These are phyloP conservation scores for Pteropus alecto DNA, from an alignment of 2,113 vertebrate genomes.

Conservation along the genomic window DNA sequence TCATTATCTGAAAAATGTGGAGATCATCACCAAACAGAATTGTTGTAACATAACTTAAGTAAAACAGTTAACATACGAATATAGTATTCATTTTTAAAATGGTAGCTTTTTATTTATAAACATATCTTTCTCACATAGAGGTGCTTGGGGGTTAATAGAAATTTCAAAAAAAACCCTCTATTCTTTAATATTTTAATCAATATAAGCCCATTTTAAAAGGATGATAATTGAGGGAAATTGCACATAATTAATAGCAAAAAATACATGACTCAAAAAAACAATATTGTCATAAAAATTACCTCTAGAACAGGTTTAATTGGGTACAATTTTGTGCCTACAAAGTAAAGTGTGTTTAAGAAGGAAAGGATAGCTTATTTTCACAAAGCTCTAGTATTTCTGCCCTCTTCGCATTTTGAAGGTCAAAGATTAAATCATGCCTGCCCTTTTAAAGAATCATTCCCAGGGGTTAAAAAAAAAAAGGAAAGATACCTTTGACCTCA, in stretches of 20 bases:
- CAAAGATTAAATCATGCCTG: conserved; percentile 20
- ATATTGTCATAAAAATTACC: conserved; percentile 32
- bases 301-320: background rate
- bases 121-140: background rate
- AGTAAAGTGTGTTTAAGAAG: background rate
- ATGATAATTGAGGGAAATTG: background rate
- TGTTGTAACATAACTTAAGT: background rate
- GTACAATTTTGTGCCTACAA: background rate
- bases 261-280: background rate
- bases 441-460: conserved; percentile 24
- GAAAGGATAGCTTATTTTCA: background rate
- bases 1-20: background rate
- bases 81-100: background rate
- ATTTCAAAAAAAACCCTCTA: background rate
- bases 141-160: background rate
- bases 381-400: background rate
- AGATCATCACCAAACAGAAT: background rate
- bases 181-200: background rate
- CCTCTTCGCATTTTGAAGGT: background rate
- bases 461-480: background rate
- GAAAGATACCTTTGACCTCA: conserved; percentile 28
- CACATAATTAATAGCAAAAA: background rate
- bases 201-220: background rate
- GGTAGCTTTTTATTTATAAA: conserved; percentile 4
- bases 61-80: background rate